Base-by-base conservation (phyloP, 2,113 vertebrate species). In the Trichomycterus rosablanca region DNA sequence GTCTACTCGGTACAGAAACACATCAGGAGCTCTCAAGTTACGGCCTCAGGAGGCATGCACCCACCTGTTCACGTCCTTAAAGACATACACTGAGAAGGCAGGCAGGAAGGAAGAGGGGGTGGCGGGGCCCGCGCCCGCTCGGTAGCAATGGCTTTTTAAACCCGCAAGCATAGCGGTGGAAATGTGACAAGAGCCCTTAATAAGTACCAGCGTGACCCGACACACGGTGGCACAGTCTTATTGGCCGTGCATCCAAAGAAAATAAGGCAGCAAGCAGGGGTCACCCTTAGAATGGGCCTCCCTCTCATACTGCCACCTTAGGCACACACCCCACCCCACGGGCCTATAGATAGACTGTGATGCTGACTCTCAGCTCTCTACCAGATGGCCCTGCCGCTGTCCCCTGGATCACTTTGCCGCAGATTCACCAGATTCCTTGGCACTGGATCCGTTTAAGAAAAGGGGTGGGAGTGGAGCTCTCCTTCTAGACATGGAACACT, bases 271-370 rank as follows among this genome's bases (percentile, higher is more conserved):
- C 34, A 11, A 10, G 3, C 34, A 3, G 34, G 34, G 34, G 34
- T 37, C 34, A 37, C 34, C 34, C 10, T 37, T 3, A 37, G 34
- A n/a, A 49, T 8, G 30, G 50, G 35, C 30, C 63, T 70, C 73
- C 75, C 73, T 68, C 63, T 56, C 24, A 24, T 10, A 74, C 74
- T 18, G 60, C 62, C 68, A 59, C 54, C 60, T 74, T 75, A 74
- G 63, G 75, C 72, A 70, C 34, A 60, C 72, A 59, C 54, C 71
- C 51, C 71, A 65, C 73, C 52, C 68, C 54, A 32, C 23, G 15
- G 66, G 55, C 86, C 88, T 89, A 86, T 87, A 89, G 84, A 89
- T 92, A 92, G 87, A 75, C 68, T 78, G 50, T 85, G 86, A 77
- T 83, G 81, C 42, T 83, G 66, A 46, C 83, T 68, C 73, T 61